Conservation (phyloP, 2,113 vertebrate species). For the Carassius gibelio region DNA sequence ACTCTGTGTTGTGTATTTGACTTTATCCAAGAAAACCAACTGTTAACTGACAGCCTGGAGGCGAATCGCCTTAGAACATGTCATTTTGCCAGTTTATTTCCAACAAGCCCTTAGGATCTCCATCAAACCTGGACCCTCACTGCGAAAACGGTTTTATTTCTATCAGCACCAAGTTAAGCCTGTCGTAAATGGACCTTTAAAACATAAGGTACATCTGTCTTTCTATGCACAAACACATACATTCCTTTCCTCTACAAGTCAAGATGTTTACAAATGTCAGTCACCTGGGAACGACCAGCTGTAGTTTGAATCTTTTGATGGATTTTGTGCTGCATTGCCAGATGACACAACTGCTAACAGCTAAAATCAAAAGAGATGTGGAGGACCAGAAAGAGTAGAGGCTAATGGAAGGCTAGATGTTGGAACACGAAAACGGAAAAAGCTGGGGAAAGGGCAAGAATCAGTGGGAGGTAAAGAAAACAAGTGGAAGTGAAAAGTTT, state of each 20-base stretch:
- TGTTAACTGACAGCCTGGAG: constrained; percentile 2
- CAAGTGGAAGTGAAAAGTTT: constrained; percentile 68
- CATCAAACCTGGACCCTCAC: constrained; percentile 25
- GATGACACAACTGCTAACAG: not conserved
- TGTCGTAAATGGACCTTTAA: constrained; percentile 53
- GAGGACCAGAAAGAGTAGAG: constrained; percentile 46
- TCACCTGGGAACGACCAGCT: constrained; percentile 62
- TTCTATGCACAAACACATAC: constrained; percentile 48
- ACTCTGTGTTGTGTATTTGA: not conserved
- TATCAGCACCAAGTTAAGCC: constrained; percentile 53
- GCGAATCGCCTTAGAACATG: not conserved
- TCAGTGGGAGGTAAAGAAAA: constrained; percentile 71
- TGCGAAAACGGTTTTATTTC: constrained; percentile 47
- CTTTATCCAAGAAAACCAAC: not conserved
- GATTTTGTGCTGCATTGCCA: constrained; percentile 66
- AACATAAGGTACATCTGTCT: constrained; percentile 54
- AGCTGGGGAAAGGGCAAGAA: constrained; percentile 65
- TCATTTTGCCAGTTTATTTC: not conserved
- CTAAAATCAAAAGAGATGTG: constrained; percentile 24
- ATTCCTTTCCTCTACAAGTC: constrained; percentile 44
- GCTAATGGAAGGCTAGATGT: constrained; percentile 21
- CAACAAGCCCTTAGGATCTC: constrained; percentile 4
- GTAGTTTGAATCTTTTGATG: constrained; percentile 61
- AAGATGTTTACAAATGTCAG: constrained; percentile 42
- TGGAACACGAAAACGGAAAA: constrained; percentile 47